phyloP scores from a whole-genome alignment of 2,888 invertebrate species.

The Chromoteleia sp. region DNA sequence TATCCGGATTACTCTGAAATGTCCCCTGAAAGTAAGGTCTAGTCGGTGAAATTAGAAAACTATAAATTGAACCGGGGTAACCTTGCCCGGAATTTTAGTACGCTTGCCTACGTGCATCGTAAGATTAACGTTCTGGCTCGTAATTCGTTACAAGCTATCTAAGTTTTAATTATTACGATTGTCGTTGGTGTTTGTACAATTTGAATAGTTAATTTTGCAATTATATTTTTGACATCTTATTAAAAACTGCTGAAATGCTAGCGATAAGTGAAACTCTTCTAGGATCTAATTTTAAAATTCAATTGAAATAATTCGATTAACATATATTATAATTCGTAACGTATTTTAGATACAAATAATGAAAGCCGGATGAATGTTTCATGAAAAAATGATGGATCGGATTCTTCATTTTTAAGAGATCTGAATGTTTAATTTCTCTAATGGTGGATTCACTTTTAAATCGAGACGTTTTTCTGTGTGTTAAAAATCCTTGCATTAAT shows the following conservation, averaged over 20 bases:
- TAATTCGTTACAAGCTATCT: slow-evolving; percentile 21
- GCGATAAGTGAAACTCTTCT: no score
- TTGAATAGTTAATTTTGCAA: slow-evolving; percentile 22
- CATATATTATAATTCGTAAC: slow-evolving; percentile 1
- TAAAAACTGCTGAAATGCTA: neutral
- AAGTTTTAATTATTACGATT: slow-evolving; percentile 35
- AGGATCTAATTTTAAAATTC: no score
- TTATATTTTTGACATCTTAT: slow-evolving; percentile 3
- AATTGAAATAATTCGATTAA: neutral
- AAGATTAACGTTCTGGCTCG: slow-evolving; percentile 31
- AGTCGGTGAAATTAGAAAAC: slow-evolving; percentile 50
- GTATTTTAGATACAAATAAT: slow-evolving; percentile 1
- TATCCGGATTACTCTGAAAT: slow-evolving; percentile 37
- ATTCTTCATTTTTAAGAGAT: slow-evolving; percentile 15
- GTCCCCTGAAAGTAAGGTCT: slow-evolving; percentile 21
- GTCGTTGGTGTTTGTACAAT: slow-evolving; percentile 8
- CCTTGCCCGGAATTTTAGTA: slow-evolving; percentile 14
- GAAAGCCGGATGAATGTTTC: neutral
- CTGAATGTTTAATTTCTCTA: slow-evolving; percentile 28
- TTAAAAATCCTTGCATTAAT: slow-evolving; percentile 22
- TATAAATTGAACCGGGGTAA: slow-evolving; percentile 27
- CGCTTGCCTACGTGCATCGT: slow-evolving; percentile 3
- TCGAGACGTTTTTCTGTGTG: neutral
- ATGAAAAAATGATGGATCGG: slow-evolving; percentile 5
- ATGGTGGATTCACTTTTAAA: slow-evolving; percentile 15